These are phyloP conservation scores for Calycopis cecrops DNA, from an alignment of 1,140 invertebrate species.

Conservation along the genomic window DNA sequence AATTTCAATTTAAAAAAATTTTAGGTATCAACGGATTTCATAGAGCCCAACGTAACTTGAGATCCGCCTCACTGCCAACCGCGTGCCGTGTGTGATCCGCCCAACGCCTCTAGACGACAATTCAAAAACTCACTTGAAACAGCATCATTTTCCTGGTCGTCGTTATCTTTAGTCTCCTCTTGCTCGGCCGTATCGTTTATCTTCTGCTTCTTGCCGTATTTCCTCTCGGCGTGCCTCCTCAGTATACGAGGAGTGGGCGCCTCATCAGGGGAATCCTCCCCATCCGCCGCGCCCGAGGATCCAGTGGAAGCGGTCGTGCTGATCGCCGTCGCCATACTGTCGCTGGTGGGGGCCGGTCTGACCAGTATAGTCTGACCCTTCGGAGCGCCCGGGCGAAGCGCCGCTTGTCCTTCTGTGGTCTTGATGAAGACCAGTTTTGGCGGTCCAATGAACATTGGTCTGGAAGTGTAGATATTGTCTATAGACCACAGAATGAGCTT, in stretches of 20 bases:
- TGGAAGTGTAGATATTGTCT: constrained; percentile 22
- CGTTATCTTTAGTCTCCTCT: constrained; percentile 40
- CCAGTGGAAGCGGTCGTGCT: constrained; percentile 26
- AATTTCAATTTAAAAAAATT: no score
- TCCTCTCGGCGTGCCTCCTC: constrained; percentile 51
- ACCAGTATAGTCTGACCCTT: constrained; percentile 71
- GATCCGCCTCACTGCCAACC: no score
- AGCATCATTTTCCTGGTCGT: constrained; percentile 41
- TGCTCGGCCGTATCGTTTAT: constrained; percentile 35
- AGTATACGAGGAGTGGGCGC: constrained; percentile 41
- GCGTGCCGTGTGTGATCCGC: no score
- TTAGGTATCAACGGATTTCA: no score
- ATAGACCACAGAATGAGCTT: no score
- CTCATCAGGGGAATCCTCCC: constrained; percentile 48
- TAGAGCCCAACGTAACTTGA: no score
- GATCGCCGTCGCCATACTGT: constrained; percentile 23
- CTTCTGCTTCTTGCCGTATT: constrained; percentile 67
- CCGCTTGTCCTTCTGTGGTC: constrained; percentile 56
- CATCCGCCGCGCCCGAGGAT: constrained; percentile 20
- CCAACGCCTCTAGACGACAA: no score
- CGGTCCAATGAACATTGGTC: constrained; percentile 71
- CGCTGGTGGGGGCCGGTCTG: constrained; percentile 39
- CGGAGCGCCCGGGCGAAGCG: constrained; percentile 48
- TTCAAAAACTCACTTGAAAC: constrained; percentile 43
- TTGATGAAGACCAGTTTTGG: constrained; percentile 73